Conservation (phyloP, 2,113 vertebrate species). For the Anhinga anhinga region DNA sequence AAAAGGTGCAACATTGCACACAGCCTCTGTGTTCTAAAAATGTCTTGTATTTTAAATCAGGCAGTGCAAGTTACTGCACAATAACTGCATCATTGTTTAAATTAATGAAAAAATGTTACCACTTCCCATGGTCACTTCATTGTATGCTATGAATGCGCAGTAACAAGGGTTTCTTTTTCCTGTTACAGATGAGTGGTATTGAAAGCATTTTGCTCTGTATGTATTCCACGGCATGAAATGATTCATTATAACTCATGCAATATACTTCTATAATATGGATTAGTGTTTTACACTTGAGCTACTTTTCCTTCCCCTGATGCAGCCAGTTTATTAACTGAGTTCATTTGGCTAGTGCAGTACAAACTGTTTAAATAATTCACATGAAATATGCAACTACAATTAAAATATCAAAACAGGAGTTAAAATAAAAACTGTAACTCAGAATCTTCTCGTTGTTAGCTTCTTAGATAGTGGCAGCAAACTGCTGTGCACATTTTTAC, state of each 20-base stretch:
- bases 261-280: not conserved
- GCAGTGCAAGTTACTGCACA: not conserved
- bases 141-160: not conserved
- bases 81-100: not conserved
- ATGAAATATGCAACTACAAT: not conserved
- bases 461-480: not conserved
- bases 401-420: not conserved
- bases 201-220: not conserved
- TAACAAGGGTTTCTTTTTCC: not conserved
- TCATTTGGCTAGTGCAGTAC: not conserved
- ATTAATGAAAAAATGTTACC: not conserved
- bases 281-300: not conserved
- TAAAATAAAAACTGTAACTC: not conserved
- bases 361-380: not conserved
- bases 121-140: not conserved
- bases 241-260: not conserved
- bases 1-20: not conserved
- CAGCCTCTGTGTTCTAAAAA: not conserved
- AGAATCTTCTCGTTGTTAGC: not conserved
- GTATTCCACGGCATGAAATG: not conserved
- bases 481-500: not conserved
- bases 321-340: not conserved
- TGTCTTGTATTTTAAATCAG: not conserved
- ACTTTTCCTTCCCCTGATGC: not conserved
- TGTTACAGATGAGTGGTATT: not conserved